phyloP scores from a whole-genome alignment of 2,797 vertebrate species.

The Leptoclinus maculatus region DNA sequence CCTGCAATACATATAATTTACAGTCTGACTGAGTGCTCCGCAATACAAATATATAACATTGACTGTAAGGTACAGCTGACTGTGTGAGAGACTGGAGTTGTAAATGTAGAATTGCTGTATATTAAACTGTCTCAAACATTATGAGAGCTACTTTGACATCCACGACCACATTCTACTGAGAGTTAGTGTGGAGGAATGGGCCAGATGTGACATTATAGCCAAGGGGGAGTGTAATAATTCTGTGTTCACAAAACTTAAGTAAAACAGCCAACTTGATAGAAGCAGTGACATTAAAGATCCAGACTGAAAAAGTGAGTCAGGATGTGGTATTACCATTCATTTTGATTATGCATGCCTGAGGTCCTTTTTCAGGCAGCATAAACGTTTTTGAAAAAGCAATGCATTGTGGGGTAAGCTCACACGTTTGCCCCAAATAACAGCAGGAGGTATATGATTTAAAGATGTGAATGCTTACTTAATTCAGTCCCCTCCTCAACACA shows the following conservation, averaged over 20 bases:
- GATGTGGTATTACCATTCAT: background rate
- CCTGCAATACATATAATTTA: background rate
- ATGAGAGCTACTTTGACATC: slow-evolving; percentile 12
- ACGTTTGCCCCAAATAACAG: slow-evolving; percentile 2
- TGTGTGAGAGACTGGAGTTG: slow-evolving; percentile 19
- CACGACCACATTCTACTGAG: background rate
- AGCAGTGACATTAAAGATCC: slow-evolving; percentile 2
- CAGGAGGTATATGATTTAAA: too few relatives aligned
- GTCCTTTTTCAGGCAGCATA: background rate
- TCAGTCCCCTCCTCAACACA: too few relatives aligned
- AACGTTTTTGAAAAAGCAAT: slow-evolving; percentile 1
- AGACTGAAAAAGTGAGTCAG: background rate
- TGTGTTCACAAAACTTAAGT: slow-evolving; percentile 9
- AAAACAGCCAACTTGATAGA: slow-evolving; percentile 14
- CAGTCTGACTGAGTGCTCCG: background rate
- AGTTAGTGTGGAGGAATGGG: background rate
- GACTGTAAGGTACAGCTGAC: background rate
- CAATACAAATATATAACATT: background rate
- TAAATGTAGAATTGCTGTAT: slow-evolving; percentile 19
- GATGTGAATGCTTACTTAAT: too few relatives aligned
- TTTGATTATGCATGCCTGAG: slow-evolving; percentile 6
- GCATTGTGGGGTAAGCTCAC: background rate
- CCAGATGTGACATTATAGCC: slow-evolving; percentile 14
- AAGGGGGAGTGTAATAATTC: slow-evolving; percentile 3
- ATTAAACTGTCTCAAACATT: slow-evolving; percentile 28